Evolutionary conservation across 2,113 vertebrate genomes (phyloP).

Genomic region (Menura novaehollandiae): DNA sequence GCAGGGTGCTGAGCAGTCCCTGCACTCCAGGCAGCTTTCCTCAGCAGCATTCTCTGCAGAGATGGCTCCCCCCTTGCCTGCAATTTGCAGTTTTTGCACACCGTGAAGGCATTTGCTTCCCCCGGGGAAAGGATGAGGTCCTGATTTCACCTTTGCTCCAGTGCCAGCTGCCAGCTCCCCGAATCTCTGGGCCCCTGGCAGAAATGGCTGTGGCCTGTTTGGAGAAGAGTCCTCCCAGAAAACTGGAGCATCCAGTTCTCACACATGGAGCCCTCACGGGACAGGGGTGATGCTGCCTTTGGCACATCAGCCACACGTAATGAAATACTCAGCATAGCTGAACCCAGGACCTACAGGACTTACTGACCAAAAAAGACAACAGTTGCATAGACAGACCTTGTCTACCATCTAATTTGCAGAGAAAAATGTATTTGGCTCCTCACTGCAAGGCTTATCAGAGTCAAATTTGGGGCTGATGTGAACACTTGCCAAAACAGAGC

Average conservation of each 20-base stretch:
- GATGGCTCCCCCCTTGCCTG: neutral
- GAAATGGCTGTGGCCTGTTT: neutral
- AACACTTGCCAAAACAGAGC: neutral
- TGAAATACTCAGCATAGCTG: neutral
- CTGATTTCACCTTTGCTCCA: neutral
- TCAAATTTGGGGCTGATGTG: neutral
- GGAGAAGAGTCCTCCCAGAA: neutral
- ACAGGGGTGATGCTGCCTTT: neutral
- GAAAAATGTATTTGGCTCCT: neutral
- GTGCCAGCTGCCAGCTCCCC: neutral
- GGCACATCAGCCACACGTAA: neutral
- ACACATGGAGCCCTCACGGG: neutral
- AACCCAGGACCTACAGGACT: neutral
- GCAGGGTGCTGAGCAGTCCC: neutral
- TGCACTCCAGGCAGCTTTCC: neutral
- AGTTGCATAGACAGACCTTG: neutral
- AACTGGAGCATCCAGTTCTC: neutral
- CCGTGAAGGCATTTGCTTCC: neutral
- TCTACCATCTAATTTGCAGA: neutral
- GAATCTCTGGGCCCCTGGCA: neutral
- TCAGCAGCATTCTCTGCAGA: neutral
- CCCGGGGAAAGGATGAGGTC: neutral
- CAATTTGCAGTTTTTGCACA: neutral
- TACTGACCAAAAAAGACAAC: neutral
- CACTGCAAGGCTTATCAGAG: neutral